Evolutionary conservation across 2,888 invertebrate genomes (phyloP).

Genomic region (Itoplectis maculator): DNA sequence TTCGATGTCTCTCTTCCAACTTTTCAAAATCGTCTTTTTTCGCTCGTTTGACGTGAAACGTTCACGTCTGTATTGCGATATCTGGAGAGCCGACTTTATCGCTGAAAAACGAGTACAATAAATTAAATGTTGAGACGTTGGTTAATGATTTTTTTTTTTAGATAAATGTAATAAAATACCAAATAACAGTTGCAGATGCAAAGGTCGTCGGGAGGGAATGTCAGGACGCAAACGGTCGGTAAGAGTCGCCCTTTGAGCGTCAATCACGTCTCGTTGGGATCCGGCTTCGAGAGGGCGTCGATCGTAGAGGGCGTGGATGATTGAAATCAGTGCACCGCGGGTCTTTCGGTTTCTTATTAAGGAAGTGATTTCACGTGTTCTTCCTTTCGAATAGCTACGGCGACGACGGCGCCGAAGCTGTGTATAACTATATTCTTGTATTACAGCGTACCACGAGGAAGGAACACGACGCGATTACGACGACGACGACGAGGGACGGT

Average conservation of each 20-base stretch:
- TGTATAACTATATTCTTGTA: slow-evolving; percentile 17
- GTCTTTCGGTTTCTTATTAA: slow-evolving; percentile 50
- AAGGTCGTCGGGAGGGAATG: not conserved
- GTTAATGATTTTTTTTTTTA: too few relatives aligned
- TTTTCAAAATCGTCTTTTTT: too few relatives aligned
- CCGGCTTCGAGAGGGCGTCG: slow-evolving; percentile 43
- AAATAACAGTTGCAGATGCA: not conserved
- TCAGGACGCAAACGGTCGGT: slow-evolving; percentile 37
- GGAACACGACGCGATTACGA: slow-evolving; percentile 3
- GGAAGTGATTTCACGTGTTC: slow-evolving; percentile 61
- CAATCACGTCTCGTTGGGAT: slow-evolving; percentile 55
- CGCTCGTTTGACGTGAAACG: too few relatives aligned
- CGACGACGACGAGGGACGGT: slow-evolving; percentile 52
- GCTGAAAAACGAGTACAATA: too few relatives aligned
- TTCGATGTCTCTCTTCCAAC: too few relatives aligned
- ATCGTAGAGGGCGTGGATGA: slow-evolving; percentile 60
- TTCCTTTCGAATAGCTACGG: slow-evolving; percentile 52
- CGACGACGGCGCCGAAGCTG: slow-evolving; percentile 27
- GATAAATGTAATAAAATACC: slow-evolving; percentile 14
- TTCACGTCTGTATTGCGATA: too few relatives aligned
- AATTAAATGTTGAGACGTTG: too few relatives aligned
- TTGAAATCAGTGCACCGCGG: slow-evolving; percentile 48
- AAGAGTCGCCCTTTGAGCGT: slow-evolving; percentile 47
- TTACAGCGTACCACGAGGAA: slow-evolving; percentile 43
- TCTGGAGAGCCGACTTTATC: too few relatives aligned